These are phyloP conservation scores for Mechanitis messenoides DNA, from an alignment of 2,888 invertebrate species.

Conservation along the genomic window DNA sequence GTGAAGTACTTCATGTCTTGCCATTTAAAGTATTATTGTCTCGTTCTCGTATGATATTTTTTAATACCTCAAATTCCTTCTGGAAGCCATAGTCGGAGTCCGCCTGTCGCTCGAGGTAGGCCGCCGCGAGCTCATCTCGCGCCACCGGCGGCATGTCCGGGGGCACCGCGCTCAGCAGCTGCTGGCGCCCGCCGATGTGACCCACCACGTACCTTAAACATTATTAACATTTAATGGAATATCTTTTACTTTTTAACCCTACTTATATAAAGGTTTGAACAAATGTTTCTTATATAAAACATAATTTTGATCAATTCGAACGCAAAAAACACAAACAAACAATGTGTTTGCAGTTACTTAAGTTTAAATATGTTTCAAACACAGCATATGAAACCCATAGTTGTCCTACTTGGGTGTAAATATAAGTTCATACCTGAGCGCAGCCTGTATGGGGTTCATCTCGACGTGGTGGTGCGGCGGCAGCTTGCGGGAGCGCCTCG, in stretches of 20 bases:
- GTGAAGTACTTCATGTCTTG: too few species aligned
- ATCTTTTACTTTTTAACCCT: too few species aligned
- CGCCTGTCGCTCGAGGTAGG: conserved; percentile 87
- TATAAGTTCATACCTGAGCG: conserved; percentile 46
- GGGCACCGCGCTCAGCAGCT: conserved; percentile 79
- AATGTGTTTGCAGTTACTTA: too few species aligned
- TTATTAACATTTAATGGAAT: background rate
- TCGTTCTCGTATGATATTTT: background rate
- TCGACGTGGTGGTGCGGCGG: conserved; percentile 63
- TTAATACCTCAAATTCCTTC: conserved; percentile 87
- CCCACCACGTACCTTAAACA: conserved; percentile 43
- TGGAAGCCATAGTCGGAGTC: conserved; percentile 94
- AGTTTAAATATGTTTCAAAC: too few species aligned
- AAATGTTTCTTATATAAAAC: too few species aligned
- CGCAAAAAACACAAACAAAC: too few species aligned
- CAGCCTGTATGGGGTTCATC: conserved; percentile 58
- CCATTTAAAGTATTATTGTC: too few species aligned
- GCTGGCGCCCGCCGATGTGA: conserved; percentile 71
- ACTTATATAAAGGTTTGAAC: too few species aligned
- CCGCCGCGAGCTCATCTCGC: conserved; percentile 82
- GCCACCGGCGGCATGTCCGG: conserved; percentile 90
- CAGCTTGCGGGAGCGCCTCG: conserved; percentile 58
- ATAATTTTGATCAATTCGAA: too few species aligned
- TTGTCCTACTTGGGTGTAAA: background rate
- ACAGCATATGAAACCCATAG: too few species aligned